Evolutionary conservation across 2,888 invertebrate species (phyloP).

Genomic region (Cremastinae sp.): DNA sequence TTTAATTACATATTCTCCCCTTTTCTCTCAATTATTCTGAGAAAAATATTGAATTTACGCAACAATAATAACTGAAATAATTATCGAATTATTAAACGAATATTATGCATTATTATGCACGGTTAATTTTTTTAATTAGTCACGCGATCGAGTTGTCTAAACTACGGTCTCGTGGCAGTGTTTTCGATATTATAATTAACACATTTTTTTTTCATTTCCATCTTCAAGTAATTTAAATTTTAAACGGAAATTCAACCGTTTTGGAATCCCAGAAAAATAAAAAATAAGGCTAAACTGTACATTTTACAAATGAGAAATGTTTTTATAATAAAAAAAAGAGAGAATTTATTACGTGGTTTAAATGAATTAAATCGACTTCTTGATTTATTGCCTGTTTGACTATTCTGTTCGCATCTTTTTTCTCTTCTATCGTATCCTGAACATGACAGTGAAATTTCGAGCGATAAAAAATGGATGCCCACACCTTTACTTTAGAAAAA

Average conservation of each 20-base stretch:
- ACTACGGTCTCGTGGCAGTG: constrained; percentile 62
- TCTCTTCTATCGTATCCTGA: constrained; percentile 23
- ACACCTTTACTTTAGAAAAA: background rate
- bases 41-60: constrained; percentile 19
- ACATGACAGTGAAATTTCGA: constrained; percentile 34
- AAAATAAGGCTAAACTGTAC: constrained; percentile 24
- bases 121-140: constrained; percentile 37
- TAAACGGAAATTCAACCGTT: constrained; percentile 12
- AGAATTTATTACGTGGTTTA: background rate
- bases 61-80: constrained; percentile 44
- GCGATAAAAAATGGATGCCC: background rate
- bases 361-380: constrained; percentile 24
- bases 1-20: background rate
- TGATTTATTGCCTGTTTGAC: constrained; percentile 19
- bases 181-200: constrained; percentile 55
- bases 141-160: constrained; percentile 61
- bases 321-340: background rate
- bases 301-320: constrained; percentile 1
- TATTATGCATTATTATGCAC: background rate
- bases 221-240: constrained; percentile 6
- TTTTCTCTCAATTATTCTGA: background rate
- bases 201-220: constrained; percentile 1
- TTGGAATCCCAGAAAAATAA: constrained; percentile 28
- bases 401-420: constrained; percentile 4
- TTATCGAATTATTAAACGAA: constrained; percentile 11